Evolutionary conservation across 2,888 invertebrate genomes (phyloP).

Genomic region (Aporophyla lueneburgensis): DNA sequence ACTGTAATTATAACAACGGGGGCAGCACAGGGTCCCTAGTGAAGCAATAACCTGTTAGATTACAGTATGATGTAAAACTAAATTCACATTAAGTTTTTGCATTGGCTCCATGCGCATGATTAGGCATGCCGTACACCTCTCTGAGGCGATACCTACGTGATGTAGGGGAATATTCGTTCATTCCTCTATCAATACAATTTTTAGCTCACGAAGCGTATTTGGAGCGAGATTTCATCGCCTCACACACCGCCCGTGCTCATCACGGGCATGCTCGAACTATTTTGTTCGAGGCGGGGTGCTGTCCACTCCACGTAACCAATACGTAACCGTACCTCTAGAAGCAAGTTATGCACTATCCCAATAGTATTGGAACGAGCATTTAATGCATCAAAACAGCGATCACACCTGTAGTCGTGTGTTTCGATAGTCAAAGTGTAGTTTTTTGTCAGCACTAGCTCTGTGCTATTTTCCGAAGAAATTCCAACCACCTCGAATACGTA

Average conservation of each 20-base stretch:
- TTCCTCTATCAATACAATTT: neutral
- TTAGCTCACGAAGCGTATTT: neutral
- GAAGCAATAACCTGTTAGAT: constrained; percentile 83
- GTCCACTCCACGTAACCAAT: neutral
- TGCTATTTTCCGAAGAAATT: neutral
- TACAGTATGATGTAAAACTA: constrained; percentile 85
- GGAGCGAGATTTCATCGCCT: neutral
- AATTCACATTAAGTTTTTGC: constrained; percentile 86
- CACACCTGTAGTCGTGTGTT: neutral
- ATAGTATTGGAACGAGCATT: neutral
- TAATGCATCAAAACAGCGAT: neutral
- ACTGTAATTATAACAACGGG: too few species aligned
- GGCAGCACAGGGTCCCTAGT: constrained; percentile 89
- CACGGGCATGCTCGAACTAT: neutral
- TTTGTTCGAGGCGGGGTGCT: neutral
- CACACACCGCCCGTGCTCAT: neutral
- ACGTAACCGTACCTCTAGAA: neutral
- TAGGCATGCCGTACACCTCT: neutral
- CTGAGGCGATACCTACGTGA: neutral
- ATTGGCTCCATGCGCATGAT: neutral
- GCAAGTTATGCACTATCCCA: neutral
- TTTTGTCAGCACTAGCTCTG: neutral
- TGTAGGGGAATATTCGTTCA: neutral
- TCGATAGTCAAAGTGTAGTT: neutral
- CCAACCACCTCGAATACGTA: neutral